A percentile compares a stretch with the other conserved stretches of the same genome.
Conservation (phyloP, 92 coral and sea anemone species). For the Paragorgia papillata region DNA sequence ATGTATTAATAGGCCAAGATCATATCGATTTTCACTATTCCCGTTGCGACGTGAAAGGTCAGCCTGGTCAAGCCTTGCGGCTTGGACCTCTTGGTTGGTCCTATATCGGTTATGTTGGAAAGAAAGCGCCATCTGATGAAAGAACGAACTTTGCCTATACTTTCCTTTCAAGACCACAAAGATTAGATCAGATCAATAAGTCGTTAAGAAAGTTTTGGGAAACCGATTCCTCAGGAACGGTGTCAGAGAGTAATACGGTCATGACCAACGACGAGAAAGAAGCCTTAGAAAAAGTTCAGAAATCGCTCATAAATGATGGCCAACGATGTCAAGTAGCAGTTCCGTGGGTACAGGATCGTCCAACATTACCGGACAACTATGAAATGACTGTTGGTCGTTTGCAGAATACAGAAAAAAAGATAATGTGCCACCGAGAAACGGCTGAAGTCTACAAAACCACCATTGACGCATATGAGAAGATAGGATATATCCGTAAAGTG, state of each 20-base stretch:
- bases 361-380: slow-evolving; percentile 58
- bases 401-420: slow-evolving; percentile 62
- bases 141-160: slow-evolving; percentile 45
- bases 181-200: neutral
- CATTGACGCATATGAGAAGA: slow-evolving; percentile 48
- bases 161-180: slow-evolving; percentile 9
- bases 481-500: slow-evolving; percentile 53
- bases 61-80: slow-evolving; percentile 50
- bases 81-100: slow-evolving; percentile 67
- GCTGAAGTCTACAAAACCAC: slow-evolving; percentile 42
- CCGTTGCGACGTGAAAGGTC: slow-evolving; percentile 42
- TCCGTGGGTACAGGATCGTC: slow-evolving; percentile 53
- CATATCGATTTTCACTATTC: slow-evolving; percentile 33
- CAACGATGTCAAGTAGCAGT: slow-evolving; percentile 55
- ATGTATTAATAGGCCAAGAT: slow-evolving; percentile 31
- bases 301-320: slow-evolving; percentile 38
- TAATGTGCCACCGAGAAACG: slow-evolving; percentile 50
- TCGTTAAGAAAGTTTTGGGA: neutral
- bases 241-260: no score
- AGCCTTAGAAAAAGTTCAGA: slow-evolving; percentile 20
- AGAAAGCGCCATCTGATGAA: slow-evolving; percentile 22
- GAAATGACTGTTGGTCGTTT: slow-evolving; percentile 51
- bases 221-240: neutral
- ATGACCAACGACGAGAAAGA: slow-evolving; percentile 45
- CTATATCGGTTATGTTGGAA: slow-evolving; percentile 52